Percentiles rank a stretch among this genome's conserved stretches.
These are phyloP conservation scores for Ochotona princeps DNA, from an alignment of 2,113 vertebrate species.

Conservation along the genomic window DNA sequence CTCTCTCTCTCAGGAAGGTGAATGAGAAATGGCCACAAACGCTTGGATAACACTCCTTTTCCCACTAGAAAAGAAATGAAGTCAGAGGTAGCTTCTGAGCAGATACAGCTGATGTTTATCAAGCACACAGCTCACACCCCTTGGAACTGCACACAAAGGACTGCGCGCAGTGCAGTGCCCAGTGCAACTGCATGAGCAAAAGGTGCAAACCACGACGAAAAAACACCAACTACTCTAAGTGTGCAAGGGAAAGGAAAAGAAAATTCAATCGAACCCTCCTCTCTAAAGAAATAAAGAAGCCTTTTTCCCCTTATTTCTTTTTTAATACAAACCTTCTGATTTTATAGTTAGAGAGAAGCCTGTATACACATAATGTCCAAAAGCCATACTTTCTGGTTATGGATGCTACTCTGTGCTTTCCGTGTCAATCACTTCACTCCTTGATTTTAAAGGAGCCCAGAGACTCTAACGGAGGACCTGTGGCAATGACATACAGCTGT, in stretches of 20 bases:
- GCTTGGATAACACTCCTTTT: background rate
- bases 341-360: background rate
- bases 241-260: background rate
- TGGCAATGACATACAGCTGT: background rate
- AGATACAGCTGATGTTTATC: background rate
- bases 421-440: background rate
- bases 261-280: background rate
- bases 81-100: background rate
- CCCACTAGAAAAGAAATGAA: background rate
- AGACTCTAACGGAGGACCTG: background rate
- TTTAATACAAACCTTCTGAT: background rate
- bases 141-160: background rate
- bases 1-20: background rate
- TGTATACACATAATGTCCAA: background rate
- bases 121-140: background rate
- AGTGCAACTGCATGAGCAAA: background rate
- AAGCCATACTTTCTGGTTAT: background rate
- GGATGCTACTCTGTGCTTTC: background rate
- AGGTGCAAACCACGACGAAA: background rate
- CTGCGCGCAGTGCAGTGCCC: fast-evolving
- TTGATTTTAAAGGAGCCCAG: background rate
- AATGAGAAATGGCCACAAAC: background rate
- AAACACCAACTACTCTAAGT: background rate
- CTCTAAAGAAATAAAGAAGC: background rate
- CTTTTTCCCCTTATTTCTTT: background rate